A percentile compares a stretch with the other conserved stretches of the same genome.
Conservation (phyloP, 2,113 vertebrate genomes). For the Spea bombifrons region DNA sequence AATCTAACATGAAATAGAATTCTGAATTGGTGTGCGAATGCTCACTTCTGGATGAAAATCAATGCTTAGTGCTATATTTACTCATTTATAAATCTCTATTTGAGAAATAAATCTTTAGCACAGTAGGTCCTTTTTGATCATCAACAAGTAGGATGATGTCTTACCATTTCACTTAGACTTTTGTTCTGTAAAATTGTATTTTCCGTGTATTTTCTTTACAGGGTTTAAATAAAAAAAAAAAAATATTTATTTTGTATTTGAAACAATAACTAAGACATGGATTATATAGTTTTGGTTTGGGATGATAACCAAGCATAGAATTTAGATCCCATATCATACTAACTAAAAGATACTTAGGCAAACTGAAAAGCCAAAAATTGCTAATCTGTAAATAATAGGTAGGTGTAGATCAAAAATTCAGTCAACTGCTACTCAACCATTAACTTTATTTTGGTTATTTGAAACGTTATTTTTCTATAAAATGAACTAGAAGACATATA, state of each 20-base stretch:
- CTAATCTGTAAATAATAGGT: too few species aligned
- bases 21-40: slow-evolving; percentile 42
- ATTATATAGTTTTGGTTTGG: slow-evolving; percentile 5
- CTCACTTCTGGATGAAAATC: slow-evolving; percentile 31
- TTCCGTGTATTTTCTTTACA: slow-evolving; percentile 16
- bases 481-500: too few species aligned
- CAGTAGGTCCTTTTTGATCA: slow-evolving; percentile 31
- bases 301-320: not conserved
- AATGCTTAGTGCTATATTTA: slow-evolving; percentile 38
- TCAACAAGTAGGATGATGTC: slow-evolving; percentile 22
- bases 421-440: too few species aligned
- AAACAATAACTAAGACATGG: slow-evolving; percentile 9
- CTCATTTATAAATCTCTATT: slow-evolving; percentile 34
- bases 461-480: too few species aligned
- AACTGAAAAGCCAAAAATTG: too few species aligned
- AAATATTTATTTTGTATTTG: not conserved
- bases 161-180: slow-evolving; percentile 17
- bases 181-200: slow-evolving; percentile 3
- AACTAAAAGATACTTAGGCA: too few species aligned
- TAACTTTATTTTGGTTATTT: too few species aligned
- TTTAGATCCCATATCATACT: too few species aligned
- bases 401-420: too few species aligned
- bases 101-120: slow-evolving; percentile 33
- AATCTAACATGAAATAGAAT: slow-evolving; percentile 46
- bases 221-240: slow-evolving; percentile 2